phyloP scores from a whole-genome alignment of 2,113 vertebrate genomes.

The Dissostichus mawsoni region DNA sequence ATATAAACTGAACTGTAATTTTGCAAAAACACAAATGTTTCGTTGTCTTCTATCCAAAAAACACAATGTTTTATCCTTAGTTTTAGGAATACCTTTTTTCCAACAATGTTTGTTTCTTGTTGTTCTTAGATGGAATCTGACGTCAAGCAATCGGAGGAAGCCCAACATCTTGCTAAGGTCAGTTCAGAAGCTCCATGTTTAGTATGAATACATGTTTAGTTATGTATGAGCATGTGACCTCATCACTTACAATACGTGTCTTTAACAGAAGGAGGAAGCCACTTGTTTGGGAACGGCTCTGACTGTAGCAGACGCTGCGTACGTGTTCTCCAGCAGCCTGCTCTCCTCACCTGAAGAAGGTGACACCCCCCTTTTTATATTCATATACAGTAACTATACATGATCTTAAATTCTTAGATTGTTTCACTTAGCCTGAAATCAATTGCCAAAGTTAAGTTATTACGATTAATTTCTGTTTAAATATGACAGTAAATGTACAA shows the following conservation, averaged over 20 bases:
- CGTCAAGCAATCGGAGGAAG: constrained; percentile 91
- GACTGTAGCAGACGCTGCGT: constrained; percentile 86
- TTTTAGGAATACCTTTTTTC: background rate
- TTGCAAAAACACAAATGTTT: background rate
- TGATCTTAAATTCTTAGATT: too few species aligned
- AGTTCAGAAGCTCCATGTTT: background rate
- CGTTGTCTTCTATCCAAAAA: background rate
- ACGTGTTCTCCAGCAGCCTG: constrained; percentile 85
- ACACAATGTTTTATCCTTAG: background rate
- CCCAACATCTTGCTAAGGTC: constrained; percentile 86
- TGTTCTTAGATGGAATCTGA: constrained; percentile 90
- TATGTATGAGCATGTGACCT: background rate
- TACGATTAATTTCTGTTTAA: background rate
- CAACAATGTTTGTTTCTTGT: background rate
- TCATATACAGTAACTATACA: too few species aligned
- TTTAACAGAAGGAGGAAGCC: constrained; percentile 79
- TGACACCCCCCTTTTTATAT: constrained; percentile 57
- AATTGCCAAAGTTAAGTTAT: too few species aligned
- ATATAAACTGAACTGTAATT: too few species aligned
- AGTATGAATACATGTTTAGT: background rate
- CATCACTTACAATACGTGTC: constrained; percentile 14
- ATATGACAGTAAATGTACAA: background rate
- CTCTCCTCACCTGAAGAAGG: constrained; percentile 91
- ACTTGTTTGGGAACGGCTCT: constrained; percentile 89
- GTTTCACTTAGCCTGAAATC: too few species aligned